Conservation (phyloP, 2,113 vertebrate species). For the Tachycineta bicolor region DNA sequence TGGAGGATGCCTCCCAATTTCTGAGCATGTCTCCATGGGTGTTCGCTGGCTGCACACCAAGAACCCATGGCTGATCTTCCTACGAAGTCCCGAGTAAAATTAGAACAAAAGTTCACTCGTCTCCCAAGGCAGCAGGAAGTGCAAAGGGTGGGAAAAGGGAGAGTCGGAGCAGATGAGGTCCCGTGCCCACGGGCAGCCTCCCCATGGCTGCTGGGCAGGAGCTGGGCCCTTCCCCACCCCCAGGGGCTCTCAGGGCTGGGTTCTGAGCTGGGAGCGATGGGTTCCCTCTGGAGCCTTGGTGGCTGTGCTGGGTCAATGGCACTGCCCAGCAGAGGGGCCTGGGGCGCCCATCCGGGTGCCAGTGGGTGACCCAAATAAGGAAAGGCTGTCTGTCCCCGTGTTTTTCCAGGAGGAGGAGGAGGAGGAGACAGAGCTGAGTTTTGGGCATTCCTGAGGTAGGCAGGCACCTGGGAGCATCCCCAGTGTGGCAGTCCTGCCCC, state of each 20-base stretch:
- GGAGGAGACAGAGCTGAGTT: not conserved
- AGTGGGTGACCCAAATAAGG: accelerated
- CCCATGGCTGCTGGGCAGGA: accelerated
- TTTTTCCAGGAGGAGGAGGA: not conserved
- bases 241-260: not conserved
- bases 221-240: not conserved
- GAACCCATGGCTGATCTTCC: slow-evolving; percentile 67
- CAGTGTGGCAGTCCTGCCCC: not conserved
- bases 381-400: not conserved
- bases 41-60: slow-evolving; percentile 68
- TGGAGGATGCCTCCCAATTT: slow-evolving; percentile 59
- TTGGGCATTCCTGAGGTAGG: not conserved
- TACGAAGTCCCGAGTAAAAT: slow-evolving; percentile 66
- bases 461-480: not conserved
- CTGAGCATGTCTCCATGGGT: slow-evolving; percentile 61
- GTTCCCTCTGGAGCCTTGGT: not conserved
- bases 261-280: not conserved
- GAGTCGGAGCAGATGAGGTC: slow-evolving; percentile 45
- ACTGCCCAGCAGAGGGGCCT: not conserved
- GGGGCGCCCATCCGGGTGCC: not conserved
- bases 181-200: not conserved
- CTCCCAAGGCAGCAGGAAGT: slow-evolving; percentile 69
- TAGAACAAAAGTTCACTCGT: slow-evolving; percentile 71
- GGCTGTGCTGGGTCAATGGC: not conserved
- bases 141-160: slow-evolving; percentile 56